phyloP scores from a whole-genome alignment of 2,797 vertebrate species.

The Anguilla megastoma region DNA sequence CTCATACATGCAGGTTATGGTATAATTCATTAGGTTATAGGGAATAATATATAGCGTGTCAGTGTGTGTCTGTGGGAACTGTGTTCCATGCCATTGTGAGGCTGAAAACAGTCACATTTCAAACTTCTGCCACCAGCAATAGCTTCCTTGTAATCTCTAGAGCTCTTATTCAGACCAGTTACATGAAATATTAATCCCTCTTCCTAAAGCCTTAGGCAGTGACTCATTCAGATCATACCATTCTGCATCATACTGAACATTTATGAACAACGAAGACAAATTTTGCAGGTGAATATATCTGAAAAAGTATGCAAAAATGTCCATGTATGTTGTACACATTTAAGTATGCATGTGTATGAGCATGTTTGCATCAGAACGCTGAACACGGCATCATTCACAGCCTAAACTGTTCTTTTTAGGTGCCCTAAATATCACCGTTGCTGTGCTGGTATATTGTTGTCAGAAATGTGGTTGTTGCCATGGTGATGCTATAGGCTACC shows the following conservation, averaged over 20 bases:
- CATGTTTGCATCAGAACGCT: background rate
- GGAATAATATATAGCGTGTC: background rate
- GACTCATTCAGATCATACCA: constrained; percentile 1
- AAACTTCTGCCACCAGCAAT: background rate
- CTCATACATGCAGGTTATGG: background rate
- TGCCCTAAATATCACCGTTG: constrained; percentile 20
- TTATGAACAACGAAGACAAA: background rate
- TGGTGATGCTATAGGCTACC: constrained; percentile 17
- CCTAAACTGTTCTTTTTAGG: background rate
- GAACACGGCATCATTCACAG: background rate
- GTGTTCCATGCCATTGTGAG: background rate
- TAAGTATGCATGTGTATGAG: background rate
- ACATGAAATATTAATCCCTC: constrained; percentile 9
- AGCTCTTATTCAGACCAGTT: constrained; percentile 15
- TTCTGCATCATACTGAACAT: background rate
- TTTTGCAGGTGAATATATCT: constrained; percentile 1
- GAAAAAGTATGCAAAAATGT: background rate
- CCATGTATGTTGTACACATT: background rate
- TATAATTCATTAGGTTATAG: background rate
- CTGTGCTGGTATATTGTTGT: constrained; percentile 21
- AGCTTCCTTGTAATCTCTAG: background rate
- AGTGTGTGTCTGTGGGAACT: background rate
- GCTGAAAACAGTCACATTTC: constrained; percentile 3
- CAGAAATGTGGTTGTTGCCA: constrained; percentile 23
- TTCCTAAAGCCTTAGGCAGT: constrained; percentile 15